phyloP scores from a whole-genome alignment of 1,140 invertebrate genomes.

The Papilio polyxenes region DNA sequence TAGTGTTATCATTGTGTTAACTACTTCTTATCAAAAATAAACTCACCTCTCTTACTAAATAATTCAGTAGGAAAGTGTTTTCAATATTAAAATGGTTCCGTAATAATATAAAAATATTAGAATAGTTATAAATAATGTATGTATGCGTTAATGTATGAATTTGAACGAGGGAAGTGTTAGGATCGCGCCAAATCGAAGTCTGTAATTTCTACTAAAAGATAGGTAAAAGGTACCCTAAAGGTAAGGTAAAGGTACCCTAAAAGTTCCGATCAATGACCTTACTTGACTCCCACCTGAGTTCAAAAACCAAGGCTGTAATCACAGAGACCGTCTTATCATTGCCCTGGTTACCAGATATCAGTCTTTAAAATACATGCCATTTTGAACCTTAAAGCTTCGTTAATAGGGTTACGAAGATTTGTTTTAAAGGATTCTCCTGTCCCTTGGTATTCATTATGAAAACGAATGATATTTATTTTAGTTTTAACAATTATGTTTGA shows the following conservation, averaged over 20 bases:
- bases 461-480: conserved; percentile 1
- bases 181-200: too few relatives aligned
- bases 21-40: background rate
- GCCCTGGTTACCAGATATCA: conserved; percentile 5
- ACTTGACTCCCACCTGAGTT: conserved; percentile 22
- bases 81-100: background rate
- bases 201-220: too few relatives aligned
- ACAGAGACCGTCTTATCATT: conserved; percentile 15
- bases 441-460: background rate
- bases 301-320: conserved; percentile 16
- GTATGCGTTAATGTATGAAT: too few relatives aligned
- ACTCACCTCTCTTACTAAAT: background rate
- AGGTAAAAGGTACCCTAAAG: background rate
- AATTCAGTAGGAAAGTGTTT: background rate
- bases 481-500: background rate
- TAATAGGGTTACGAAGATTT: background rate
- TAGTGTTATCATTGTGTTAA: background rate
- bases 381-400: background rate
- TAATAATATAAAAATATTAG: background rate
- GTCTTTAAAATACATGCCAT: background rate
- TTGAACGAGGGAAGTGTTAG: too few relatives aligned
- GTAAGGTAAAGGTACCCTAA: background rate
- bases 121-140: too few relatives aligned
- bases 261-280: background rate
- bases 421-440: background rate